Evolutionary conservation across 2,797 vertebrate genomes (phyloP).

Genomic region (Intellagama lesueurii): DNA sequence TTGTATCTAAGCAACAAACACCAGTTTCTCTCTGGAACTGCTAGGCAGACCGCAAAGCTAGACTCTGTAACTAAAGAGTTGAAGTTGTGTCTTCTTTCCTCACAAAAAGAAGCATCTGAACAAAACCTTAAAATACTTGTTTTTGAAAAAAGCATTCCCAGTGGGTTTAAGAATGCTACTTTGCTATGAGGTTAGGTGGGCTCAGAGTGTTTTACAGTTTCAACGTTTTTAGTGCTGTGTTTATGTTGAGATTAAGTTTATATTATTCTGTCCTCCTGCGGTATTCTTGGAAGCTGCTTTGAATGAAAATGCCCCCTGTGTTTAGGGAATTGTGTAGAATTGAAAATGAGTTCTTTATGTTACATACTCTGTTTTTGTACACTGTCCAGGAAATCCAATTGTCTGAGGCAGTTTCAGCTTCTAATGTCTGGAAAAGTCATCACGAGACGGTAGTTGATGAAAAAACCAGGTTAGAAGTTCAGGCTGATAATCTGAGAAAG

Average conservation of each 20-base stretch:
- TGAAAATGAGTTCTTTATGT: slow-evolving; percentile 43
- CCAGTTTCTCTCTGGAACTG: not conserved
- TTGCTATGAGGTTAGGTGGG: slow-evolving; percentile 1
- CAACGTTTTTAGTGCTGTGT: slow-evolving; percentile 2
- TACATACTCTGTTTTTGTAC: slow-evolving; percentile 58
- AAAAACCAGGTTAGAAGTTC: slow-evolving; percentile 78
- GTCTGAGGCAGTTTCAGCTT: slow-evolving; percentile 76
- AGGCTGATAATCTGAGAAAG: slow-evolving; percentile 81
- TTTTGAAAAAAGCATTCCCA: not conserved
- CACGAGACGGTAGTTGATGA: slow-evolving; percentile 79
- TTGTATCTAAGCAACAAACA: not conserved
- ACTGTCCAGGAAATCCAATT: slow-evolving; percentile 83
- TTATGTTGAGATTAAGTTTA: slow-evolving; percentile 33
- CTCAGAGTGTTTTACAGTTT: slow-evolving; percentile 31
- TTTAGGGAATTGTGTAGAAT: slow-evolving; percentile 45
- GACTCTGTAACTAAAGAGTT: not conserved
- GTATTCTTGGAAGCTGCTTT: not conserved
- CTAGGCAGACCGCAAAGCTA: not conserved
- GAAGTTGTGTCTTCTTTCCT: not conserved
- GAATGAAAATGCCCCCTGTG: slow-evolving; percentile 33
- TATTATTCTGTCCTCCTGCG: slow-evolving; percentile 2
- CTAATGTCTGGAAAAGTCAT: slow-evolving; percentile 79
- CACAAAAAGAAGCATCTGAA: not conserved
- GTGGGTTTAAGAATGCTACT: slow-evolving; percentile 11
- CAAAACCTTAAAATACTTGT: not conserved